Evolutionary conservation across 2,888 invertebrate species (phyloP).

Genomic region (Acleris literana): DNA sequence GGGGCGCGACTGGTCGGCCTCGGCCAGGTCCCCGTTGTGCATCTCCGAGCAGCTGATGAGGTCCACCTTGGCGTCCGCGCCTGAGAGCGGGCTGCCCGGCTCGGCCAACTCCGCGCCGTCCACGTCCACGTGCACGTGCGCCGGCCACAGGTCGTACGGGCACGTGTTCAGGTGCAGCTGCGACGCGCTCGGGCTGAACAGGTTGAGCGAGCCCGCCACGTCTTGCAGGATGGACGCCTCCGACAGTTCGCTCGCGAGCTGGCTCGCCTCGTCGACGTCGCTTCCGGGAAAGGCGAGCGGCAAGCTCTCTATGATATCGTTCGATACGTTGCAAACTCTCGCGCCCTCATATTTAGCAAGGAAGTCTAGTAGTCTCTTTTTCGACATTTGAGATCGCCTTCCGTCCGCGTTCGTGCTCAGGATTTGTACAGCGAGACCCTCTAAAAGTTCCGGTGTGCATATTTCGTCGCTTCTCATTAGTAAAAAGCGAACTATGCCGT

Average conservation of each 20-base stretch:
- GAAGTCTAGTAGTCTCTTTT: constrained; percentile 65
- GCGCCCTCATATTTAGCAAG: constrained; percentile 73
- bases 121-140: constrained; percentile 67
- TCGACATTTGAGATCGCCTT: constrained; percentile 65
- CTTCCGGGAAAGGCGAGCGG: constrained; percentile 55
- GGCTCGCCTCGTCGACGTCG: constrained; percentile 58
- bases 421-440: constrained; percentile 77
- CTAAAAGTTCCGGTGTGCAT: constrained; percentile 77
- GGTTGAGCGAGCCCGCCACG: constrained; percentile 73
- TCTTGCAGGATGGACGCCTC: constrained; percentile 72
- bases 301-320: constrained; percentile 71
- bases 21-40: constrained; percentile 90
- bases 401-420: constrained; percentile 62
- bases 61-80: constrained; percentile 74
- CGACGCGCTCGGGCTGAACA: constrained; percentile 69
- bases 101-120: constrained; percentile 61
- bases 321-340: constrained; percentile 70
- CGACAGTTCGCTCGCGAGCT: constrained; percentile 55
- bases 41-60: constrained; percentile 78
- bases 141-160: constrained; percentile 74
- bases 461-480: constrained; percentile 81
- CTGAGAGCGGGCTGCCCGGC: constrained; percentile 58
- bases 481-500: constrained; percentile 80
- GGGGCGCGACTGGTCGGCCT: constrained; percentile 90
- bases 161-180: constrained; percentile 70